A percentile compares a stretch with the other conserved stretches of the same genome.
Evolutionary conservation across 2,113 vertebrate species (phyloP).

Genomic region (Chrysochloris asiatica): DNA sequence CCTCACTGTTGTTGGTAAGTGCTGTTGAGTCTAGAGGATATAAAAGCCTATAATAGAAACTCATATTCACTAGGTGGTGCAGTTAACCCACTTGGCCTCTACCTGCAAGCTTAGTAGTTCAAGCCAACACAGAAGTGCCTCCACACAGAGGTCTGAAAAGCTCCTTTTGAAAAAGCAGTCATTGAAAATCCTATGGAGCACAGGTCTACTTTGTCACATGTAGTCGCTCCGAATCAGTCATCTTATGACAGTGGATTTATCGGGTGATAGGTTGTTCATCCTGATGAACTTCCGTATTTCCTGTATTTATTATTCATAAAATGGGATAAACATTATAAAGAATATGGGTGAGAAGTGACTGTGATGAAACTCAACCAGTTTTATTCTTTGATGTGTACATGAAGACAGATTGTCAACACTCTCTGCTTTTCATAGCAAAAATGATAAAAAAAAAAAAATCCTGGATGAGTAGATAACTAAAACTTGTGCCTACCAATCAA

Average conservation of each 20-base stretch:
- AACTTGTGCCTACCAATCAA: background rate
- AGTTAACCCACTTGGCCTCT: too few species aligned
- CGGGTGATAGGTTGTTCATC: background rate
- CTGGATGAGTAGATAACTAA: slow-evolving; percentile 58
- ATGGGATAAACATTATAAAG: background rate
- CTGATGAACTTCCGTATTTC: background rate
- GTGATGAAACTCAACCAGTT: background rate
- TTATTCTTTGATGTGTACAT: background rate
- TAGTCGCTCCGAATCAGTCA: background rate
- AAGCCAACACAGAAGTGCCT: background rate
- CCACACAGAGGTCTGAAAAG: too few species aligned
- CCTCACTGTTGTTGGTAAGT: too few species aligned
- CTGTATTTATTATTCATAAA: slow-evolving; percentile 19
- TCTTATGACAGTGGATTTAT: background rate
- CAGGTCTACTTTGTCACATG: background rate
- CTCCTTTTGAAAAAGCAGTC: background rate
- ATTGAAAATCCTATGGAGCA: background rate
- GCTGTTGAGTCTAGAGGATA: too few species aligned
- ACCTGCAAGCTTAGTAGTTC: too few species aligned
- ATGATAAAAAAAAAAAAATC: background rate
- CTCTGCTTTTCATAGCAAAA: slow-evolving; percentile 46
- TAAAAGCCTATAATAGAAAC: too few species aligned
- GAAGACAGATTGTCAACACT: background rate
- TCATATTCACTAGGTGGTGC: too few species aligned
- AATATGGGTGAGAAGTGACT: background rate